Base-by-base conservation (phyloP, 1,140 invertebrate genomes). In the Halesus radiatus region DNA sequence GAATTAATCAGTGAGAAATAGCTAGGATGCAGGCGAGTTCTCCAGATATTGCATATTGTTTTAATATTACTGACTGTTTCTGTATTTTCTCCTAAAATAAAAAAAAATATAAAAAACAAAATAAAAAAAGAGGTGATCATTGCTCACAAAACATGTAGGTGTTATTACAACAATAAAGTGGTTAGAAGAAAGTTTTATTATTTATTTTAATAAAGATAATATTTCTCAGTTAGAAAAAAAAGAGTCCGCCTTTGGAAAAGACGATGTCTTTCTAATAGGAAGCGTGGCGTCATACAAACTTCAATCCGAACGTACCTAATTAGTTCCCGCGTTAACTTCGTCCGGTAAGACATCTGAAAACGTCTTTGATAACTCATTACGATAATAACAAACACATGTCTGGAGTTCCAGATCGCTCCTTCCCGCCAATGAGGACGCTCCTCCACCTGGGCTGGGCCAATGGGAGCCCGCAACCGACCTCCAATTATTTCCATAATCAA, bases 401-500 rank as follows among this genome's bases (percentile, higher is more conserved):
- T 13, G 72, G 53, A 54, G 23, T 26, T 15, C 10, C 56, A 29
- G 26, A n/a, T 18, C 56, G 56, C 10, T 32, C 23, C 1, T 22
- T 18, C 37, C 32, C 68, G 20, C 68, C 50, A 50, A 50, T 37
- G 10, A 74, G 26, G 53, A 64, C 18, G 58, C 50, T 10, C 20
- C 50, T 18, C 3, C 50, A 23, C 10, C 15, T 10, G 13, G 62
- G 22, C 32, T 8, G 50, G 62, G 64, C 74, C 73, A 76, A 80
- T 76, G 16, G 50, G 23, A 23, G 52, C 37, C 58, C 62, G 20
- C 50, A 10, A 22, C 50, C 52, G 79, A 54, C 50, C 72, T 75
- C 70, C 79, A 80, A 80, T 80, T 80, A 80, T 80, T 80, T 45
- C 58, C 58, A 70, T 62, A 76, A 80, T 80, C 79, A 80, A 80